These are phyloP conservation scores for Drosophila chauvacae DNA, from an alignment of 1,140 invertebrate species.

Conservation along the genomic window DNA sequence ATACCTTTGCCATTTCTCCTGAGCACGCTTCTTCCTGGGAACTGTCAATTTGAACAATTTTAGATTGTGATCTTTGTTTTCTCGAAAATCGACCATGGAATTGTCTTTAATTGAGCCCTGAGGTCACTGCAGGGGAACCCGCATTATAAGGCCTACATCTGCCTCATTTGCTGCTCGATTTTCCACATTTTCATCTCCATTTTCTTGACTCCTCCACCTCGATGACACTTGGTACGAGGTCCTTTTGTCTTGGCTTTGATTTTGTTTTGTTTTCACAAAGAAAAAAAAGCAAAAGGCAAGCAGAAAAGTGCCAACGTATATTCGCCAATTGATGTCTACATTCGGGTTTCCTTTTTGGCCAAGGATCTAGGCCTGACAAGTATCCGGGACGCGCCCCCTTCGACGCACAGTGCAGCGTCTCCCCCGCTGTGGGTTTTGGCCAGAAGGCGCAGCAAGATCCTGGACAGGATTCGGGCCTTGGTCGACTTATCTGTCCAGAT, in stretches of 20 bases:
- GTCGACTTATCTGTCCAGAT: slow-evolving; percentile 48
- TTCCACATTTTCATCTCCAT: slow-evolving; percentile 22
- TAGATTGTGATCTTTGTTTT: slow-evolving; percentile 50
- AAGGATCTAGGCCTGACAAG: slow-evolving; percentile 44
- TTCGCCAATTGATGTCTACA: slow-evolving; percentile 70
- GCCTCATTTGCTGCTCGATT: slow-evolving; percentile 64
- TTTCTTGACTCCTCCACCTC: slow-evolving; percentile 20
- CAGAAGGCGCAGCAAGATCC: slow-evolving; percentile 52
- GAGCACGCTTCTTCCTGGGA: slow-evolving; percentile 41
- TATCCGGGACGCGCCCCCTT: slow-evolving; percentile 65
- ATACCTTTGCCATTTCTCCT: slow-evolving; percentile 21
- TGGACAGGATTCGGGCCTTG: slow-evolving; percentile 4
- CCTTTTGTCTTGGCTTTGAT: slow-evolving; percentile 29
- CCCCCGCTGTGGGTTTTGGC: slow-evolving; percentile 43
- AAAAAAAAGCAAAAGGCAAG: not conserved
- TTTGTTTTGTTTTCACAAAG: slow-evolving; percentile 26
- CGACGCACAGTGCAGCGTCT: slow-evolving; percentile 10
- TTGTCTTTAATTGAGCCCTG: slow-evolving; percentile 56
- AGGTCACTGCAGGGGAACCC: slow-evolving; percentile 29
- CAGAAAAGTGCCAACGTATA: slow-evolving; percentile 48
- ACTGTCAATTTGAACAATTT: slow-evolving; percentile 32
- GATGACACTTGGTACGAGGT: slow-evolving; percentile 56
- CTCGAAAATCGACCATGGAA: slow-evolving; percentile 39
- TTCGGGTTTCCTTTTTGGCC: slow-evolving; percentile 31
- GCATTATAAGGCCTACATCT: slow-evolving; percentile 58